Percentiles rank a stretch among this genome's conserved stretches.
phyloP scores from a whole-genome alignment of 2,797 vertebrate genomes.

The Phalanger gymnotis region DNA sequence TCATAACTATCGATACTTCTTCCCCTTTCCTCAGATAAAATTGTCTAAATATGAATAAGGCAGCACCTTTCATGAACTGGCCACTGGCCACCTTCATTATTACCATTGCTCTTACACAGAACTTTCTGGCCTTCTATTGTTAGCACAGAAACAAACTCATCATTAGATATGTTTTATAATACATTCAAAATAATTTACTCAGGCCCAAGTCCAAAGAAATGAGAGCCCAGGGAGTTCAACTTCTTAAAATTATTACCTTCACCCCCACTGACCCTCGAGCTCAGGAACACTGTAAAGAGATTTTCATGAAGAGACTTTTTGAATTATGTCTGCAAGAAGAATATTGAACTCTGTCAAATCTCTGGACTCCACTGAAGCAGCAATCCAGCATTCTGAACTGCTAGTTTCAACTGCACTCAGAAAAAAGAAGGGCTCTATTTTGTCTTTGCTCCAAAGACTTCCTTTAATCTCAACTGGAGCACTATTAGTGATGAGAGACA shows the following conservation, averaged over 20 bases:
- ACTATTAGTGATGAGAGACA: constrained; percentile 58
- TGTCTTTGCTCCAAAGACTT: constrained; percentile 67
- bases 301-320: constrained; percentile 3
- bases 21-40: not conserved
- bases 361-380: constrained; percentile 56
- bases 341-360: constrained; percentile 68
- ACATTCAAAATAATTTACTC: constrained; percentile 49
- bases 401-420: constrained; percentile 64
- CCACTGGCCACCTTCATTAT: not conserved
- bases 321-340: constrained; percentile 66
- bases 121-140: constrained; percentile 47
- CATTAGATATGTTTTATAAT: constrained; percentile 64
- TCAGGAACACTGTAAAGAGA: constrained; percentile 51
- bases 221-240: constrained; percentile 55
- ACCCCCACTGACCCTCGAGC: not conserved
- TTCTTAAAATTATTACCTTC: constrained; percentile 20
- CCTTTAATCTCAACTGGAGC: constrained; percentile 70
- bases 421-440: constrained; percentile 69
- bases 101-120: constrained; percentile 29
- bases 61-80: not conserved
- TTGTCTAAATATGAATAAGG: not conserved
- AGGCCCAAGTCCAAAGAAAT: constrained; percentile 35
- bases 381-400: constrained; percentile 67
- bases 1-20: not conserved
- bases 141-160: constrained; percentile 59